phyloP scores from a whole-genome alignment of 2,113 vertebrate genomes.

The Hiodon tergisus region DNA sequence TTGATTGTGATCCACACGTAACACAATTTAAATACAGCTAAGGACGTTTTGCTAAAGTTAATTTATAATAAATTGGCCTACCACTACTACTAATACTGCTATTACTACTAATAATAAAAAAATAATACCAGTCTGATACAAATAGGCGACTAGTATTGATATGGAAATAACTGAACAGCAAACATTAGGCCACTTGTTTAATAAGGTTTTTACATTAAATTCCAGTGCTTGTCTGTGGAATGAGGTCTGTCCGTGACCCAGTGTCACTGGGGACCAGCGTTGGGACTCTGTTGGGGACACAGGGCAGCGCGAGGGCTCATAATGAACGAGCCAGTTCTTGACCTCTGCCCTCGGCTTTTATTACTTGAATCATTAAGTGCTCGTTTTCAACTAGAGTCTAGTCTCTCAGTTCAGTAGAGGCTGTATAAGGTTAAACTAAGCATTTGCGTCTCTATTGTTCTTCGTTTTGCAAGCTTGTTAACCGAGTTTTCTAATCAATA shows the following conservation, averaged over 20 bases:
- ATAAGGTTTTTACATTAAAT: too few relatives aligned
- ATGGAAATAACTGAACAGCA: too few relatives aligned
- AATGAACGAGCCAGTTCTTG: conserved; percentile 32
- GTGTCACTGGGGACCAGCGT: neutral
- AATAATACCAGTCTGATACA: too few relatives aligned
- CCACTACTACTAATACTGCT: too few relatives aligned
- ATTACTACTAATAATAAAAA: too few relatives aligned
- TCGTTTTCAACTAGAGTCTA: conserved; percentile 30
- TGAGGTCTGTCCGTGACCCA: neutral
- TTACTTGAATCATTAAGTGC: conserved; percentile 36
- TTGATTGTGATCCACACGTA: too few relatives aligned
- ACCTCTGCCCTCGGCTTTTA: conserved; percentile 35
- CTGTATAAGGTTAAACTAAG: conserved; percentile 33
- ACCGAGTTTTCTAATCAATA: conserved; percentile 13
- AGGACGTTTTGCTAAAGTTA: too few relatives aligned
- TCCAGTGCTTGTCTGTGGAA: too few relatives aligned
- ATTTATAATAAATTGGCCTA: too few relatives aligned
- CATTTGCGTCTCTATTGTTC: conserved; percentile 24
- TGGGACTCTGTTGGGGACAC: conserved; percentile 19
- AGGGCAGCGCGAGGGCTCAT: conserved; percentile 22
- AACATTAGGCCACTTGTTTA: too few relatives aligned
- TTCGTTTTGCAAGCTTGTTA: conserved; percentile 28
- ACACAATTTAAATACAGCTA: too few relatives aligned
- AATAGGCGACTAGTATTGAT: too few relatives aligned
- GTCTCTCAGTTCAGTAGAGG: conserved; percentile 26